These are phyloP conservation scores for Drosophila pseudoobscura DNA, from an alignment of 1,140 invertebrate species.

Conservation along the genomic window DNA sequence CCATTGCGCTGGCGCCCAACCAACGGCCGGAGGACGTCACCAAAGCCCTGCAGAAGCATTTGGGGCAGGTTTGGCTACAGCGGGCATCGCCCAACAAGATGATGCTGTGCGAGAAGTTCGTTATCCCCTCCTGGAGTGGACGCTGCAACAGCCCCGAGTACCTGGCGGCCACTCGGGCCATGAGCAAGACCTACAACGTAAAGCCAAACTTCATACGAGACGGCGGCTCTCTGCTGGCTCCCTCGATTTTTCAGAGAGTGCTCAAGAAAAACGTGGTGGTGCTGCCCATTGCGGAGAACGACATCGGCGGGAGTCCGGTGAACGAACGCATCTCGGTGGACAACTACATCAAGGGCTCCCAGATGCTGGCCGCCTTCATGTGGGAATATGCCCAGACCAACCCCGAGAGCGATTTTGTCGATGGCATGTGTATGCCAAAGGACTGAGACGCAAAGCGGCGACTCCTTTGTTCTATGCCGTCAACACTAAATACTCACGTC, in stretches of 20 bases:
- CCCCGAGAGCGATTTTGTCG: not conserved
- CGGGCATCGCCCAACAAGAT: constrained; percentile 93
- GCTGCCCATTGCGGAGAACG: constrained; percentile 34
- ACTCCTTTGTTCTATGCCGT: constrained; percentile 82
- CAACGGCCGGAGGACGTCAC: constrained; percentile 92
- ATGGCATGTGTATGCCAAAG: constrained; percentile 13
- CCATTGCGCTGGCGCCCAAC: constrained; percentile 95
- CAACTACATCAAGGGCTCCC: constrained; percentile 40
- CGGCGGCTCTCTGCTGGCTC: constrained; percentile 25
- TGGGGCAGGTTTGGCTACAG: constrained; percentile 87
- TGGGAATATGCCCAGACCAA: constrained; percentile 35
- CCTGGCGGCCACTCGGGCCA: constrained; percentile 92
- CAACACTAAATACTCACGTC: constrained; percentile 83
- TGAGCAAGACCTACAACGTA: constrained; percentile 93
- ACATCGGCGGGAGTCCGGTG: constrained; percentile 36
- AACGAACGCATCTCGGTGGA: constrained; percentile 30
- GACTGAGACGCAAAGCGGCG: constrained; percentile 23
- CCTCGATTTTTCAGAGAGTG: constrained; percentile 23
- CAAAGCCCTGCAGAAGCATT: constrained; percentile 88
- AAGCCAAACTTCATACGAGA: constrained; percentile 86
- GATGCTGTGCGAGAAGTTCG: constrained; percentile 84
- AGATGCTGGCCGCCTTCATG: constrained; percentile 29
- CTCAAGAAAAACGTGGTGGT: constrained; percentile 37
- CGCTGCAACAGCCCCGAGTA: constrained; percentile 96
- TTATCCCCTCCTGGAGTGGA: constrained; percentile 93